Evolutionary conservation across 1,140 invertebrate genomes (phyloP).

Genomic region (Macrobrachium nipponense): DNA sequence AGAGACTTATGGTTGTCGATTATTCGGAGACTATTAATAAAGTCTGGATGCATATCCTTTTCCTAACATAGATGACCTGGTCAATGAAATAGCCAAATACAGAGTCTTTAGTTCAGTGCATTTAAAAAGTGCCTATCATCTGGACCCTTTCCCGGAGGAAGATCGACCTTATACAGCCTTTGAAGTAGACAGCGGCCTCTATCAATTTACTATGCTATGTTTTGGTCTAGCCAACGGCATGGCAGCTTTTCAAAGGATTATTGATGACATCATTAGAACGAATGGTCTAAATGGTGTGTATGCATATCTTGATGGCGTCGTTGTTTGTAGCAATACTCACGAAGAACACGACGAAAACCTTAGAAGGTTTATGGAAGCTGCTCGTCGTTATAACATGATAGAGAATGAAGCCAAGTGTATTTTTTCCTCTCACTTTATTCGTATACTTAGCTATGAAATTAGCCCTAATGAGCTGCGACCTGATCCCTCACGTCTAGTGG

Average conservation of each 20-base stretch:
- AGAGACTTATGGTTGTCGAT: no score
- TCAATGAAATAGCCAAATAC: no score
- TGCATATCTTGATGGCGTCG: constrained; percentile 61
- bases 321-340: constrained; percentile 33
- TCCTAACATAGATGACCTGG: no score
- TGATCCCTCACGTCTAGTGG: constrained; percentile 38
- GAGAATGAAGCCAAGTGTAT: no score
- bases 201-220: constrained; percentile 66
- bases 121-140: constrained; percentile 7
- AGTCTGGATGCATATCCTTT: no score
- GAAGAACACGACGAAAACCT: constrained; percentile 47
- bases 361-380: not conserved
- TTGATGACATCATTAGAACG: constrained; percentile 67
- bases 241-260: constrained; percentile 67
- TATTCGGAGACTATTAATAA: no score
- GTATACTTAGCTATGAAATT: constrained; percentile 42
- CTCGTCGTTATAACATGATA: not conserved
- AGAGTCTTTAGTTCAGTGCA: not conserved
- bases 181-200: constrained; percentile 60
- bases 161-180: constrained; percentile 62
- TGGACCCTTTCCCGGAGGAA: constrained; percentile 56
- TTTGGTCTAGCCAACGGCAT: constrained; percentile 67
- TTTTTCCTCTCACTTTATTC: no score
- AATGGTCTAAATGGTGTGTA: constrained; percentile 36
- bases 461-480: constrained; percentile 27